These are phyloP conservation scores for Oscheius sp. DNA, from an alignment of 2,888 invertebrate genomes.

Conservation along the genomic window DNA sequence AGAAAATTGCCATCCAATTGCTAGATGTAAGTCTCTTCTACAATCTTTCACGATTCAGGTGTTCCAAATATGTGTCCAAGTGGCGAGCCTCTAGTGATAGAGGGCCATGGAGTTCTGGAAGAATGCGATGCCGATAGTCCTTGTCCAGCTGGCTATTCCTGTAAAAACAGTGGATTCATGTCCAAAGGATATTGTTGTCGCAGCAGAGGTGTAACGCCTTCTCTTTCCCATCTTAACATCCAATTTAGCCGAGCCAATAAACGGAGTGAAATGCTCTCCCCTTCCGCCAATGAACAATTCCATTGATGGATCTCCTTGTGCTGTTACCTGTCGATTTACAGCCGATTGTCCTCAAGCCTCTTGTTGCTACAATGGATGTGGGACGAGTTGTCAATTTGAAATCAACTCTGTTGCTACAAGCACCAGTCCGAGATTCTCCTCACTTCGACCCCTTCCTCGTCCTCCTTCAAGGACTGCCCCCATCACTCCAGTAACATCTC, in stretches of 20 bases:
- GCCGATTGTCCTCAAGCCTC: conserved; percentile 51
- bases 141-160: conserved; percentile 62
- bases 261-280: conserved; percentile 32
- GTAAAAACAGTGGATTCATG: conserved; percentile 56
- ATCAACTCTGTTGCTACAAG: too few relatives aligned
- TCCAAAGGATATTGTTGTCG: conserved; percentile 61
- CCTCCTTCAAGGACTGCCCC: neutral
- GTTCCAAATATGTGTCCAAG: conserved; percentile 57
- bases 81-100: conserved; percentile 55
- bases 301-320: conserved; percentile 50
- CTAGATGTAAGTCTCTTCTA: conserved; percentile 46
- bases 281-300: conserved; percentile 31
- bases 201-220: conserved; percentile 32
- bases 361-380: conserved; percentile 66
- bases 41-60: conserved; percentile 38
- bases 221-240: too few relatives aligned
- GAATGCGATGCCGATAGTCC: conserved; percentile 43
- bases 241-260: neutral
- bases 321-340: conserved; percentile 37
- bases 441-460: neutral
- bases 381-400: conserved; percentile 56
- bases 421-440: neutral
- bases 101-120: conserved; percentile 39
- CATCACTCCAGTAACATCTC: neutral
- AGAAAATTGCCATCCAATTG: conserved; percentile 44